A percentile compares a stretch with the other conserved stretches of the same genome.
phyloP scores from a whole-genome alignment of 2,797 vertebrate species.

The Gymnothorax reevesii region DNA sequence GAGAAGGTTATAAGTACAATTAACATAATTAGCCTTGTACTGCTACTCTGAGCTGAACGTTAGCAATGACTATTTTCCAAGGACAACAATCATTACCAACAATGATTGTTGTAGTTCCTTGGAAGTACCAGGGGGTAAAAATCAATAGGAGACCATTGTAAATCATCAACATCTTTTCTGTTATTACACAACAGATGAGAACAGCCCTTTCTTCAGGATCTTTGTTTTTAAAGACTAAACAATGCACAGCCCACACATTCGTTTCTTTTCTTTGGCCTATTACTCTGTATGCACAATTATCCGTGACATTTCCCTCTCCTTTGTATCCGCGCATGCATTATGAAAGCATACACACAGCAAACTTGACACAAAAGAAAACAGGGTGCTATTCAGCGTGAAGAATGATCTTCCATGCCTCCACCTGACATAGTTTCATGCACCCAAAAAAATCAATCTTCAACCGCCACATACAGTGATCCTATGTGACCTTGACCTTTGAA shows the following conservation, averaged over 20 bases:
- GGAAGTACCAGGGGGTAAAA: neutral
- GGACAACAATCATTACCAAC: neutral
- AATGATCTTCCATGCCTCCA: too few relatives aligned
- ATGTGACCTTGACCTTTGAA: too few relatives aligned
- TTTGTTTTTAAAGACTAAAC: neutral
- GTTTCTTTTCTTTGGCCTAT: neutral
- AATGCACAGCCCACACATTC: neutral
- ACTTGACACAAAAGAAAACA: slow-evolving; percentile 40
- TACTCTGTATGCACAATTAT: neutral
- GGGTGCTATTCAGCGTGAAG: too few relatives aligned
- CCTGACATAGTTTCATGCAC: too few relatives aligned
- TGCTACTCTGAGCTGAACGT: neutral
- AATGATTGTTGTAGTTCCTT: neutral
- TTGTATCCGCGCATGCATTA: neutral
- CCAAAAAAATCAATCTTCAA: too few relatives aligned
- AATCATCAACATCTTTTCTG: neutral
- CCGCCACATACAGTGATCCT: too few relatives aligned
- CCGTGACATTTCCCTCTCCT: neutral
- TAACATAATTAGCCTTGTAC: neutral
- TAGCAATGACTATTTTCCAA: neutral
- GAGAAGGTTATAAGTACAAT: neutral
- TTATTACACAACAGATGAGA: neutral
- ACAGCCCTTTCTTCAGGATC: neutral
- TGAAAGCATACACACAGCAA: neutral
- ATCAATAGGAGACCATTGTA: neutral